Percentiles rank a stretch among this genome's conserved stretches.
phyloP scores from a whole-genome alignment of 2,113 vertebrate species.

The Mastomys coucha region DNA sequence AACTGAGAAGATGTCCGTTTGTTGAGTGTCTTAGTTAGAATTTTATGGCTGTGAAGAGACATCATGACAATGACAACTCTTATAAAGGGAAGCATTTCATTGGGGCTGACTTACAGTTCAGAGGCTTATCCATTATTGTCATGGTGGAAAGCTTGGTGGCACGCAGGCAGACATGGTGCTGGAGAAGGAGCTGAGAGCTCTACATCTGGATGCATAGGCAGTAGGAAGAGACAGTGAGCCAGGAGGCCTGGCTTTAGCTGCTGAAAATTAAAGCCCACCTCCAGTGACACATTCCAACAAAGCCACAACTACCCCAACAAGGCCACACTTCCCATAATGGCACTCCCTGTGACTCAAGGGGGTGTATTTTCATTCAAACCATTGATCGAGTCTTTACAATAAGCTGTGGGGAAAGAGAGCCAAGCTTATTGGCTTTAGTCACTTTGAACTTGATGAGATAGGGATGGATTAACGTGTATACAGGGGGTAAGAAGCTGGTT shows the following conservation, averaged over 20 bases:
- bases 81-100: not conserved
- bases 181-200: not conserved
- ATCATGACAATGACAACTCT: not conserved
- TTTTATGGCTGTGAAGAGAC: not conserved
- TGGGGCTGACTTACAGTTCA: not conserved
- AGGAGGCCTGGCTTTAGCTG: not conserved
- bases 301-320: not conserved
- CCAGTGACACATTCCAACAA: not conserved
- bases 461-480: not conserved
- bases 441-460: slow-evolving; percentile 18
- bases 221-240: not conserved
- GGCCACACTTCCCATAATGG: not conserved
- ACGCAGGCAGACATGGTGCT: not conserved
- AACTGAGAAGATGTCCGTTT: not conserved
- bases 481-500: not conserved
- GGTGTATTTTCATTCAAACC: not conserved
- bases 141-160: not conserved
- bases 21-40: not conserved
- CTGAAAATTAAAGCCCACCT: not conserved
- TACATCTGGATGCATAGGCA: not conserved
- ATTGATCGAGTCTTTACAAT: not conserved
- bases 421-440: not conserved
- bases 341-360: not conserved
- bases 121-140: not conserved
- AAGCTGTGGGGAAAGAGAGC: not conserved